These are phyloP conservation scores for Tyto alba DNA, from an alignment of 2,113 vertebrate genomes.

Conservation along the genomic window DNA sequence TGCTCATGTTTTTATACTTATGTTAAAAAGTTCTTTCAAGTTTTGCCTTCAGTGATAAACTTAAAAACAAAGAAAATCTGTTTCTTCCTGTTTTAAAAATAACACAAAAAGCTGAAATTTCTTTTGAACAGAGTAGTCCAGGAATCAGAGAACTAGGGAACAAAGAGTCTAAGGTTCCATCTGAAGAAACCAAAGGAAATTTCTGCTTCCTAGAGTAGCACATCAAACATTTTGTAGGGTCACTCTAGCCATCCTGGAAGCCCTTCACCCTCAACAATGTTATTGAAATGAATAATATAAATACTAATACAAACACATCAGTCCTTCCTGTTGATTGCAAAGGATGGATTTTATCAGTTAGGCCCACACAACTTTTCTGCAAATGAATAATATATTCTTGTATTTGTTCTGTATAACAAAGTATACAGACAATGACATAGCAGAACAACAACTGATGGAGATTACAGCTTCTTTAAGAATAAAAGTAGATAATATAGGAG, in stretches of 20 bases:
- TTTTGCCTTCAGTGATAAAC: slow-evolving; percentile 28
- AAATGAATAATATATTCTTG: not conserved
- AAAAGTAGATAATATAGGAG: not conserved
- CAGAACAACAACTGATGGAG: not conserved
- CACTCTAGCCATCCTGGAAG: slow-evolving; percentile 17
- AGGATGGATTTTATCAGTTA: not conserved
- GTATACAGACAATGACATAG: not conserved
- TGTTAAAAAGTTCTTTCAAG: slow-evolving; percentile 41
- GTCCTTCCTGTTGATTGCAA: slow-evolving; percentile 6
- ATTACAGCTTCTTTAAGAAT: not conserved
- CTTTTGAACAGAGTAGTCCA: slow-evolving; percentile 50
- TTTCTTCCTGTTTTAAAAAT: slow-evolving; percentile 62
- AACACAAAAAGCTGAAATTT: slow-evolving; percentile 43
- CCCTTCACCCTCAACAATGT: not conserved
- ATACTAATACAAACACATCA: not conserved
- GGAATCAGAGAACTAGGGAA: slow-evolving; percentile 25
- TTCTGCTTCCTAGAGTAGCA: slow-evolving; percentile 67
- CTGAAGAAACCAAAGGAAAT: slow-evolving; percentile 61
- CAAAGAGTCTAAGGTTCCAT: slow-evolving; percentile 38
- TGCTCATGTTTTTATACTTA: not conserved
- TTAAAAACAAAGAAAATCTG: slow-evolving; percentile 4
- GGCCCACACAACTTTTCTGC: not conserved
- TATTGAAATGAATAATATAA: not conserved
- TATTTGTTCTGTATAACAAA: not conserved
- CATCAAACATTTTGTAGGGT: slow-evolving; percentile 65